phyloP scores from a whole-genome alignment of 2,797 vertebrate species.

The Micropoecilia bifurca region DNA sequence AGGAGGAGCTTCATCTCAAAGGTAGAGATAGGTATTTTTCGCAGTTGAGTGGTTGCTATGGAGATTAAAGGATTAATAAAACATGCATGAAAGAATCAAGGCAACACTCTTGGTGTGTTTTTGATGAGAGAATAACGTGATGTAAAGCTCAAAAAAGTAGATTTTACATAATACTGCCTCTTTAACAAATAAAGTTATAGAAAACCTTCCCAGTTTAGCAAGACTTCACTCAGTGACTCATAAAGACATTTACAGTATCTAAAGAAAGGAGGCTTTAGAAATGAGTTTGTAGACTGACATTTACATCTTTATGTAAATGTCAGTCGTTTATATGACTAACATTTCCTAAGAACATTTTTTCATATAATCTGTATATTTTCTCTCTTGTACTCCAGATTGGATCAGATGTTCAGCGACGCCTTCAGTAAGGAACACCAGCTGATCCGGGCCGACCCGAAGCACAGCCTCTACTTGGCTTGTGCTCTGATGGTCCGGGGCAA shows the following conservation, averaged over 20 bases:
- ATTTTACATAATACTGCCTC: too few relatives aligned
- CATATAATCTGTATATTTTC: background rate
- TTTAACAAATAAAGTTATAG: constrained; percentile 34
- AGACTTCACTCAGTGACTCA: background rate
- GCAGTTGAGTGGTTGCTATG: too few relatives aligned
- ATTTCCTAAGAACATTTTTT: background rate
- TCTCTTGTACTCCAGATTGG: constrained; percentile 79
- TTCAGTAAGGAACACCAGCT: constrained; percentile 96
- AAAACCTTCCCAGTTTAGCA: background rate
- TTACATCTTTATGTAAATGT: too few relatives aligned
- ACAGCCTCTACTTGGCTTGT: constrained; percentile 91
- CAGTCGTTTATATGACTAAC: background rate
- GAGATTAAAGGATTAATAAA: too few relatives aligned
- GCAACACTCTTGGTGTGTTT: too few relatives aligned
- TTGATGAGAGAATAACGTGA: too few relatives aligned
- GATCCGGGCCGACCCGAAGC: constrained; percentile 90
- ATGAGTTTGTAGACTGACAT: background rate
- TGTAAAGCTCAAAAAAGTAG: too few relatives aligned
- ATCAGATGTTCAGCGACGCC: constrained; percentile 98
- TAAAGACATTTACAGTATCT: background rate
- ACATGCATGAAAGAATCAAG: too few relatives aligned
- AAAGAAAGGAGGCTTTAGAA: background rate
- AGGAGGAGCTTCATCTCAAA: too few relatives aligned
- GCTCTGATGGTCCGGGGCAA: constrained; percentile 93
- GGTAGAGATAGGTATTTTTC: too few relatives aligned